Evolutionary conservation across 92 coral and sea anemone genomes (phyloP).

Genomic region (Hydrozoanthus gracilis): DNA sequence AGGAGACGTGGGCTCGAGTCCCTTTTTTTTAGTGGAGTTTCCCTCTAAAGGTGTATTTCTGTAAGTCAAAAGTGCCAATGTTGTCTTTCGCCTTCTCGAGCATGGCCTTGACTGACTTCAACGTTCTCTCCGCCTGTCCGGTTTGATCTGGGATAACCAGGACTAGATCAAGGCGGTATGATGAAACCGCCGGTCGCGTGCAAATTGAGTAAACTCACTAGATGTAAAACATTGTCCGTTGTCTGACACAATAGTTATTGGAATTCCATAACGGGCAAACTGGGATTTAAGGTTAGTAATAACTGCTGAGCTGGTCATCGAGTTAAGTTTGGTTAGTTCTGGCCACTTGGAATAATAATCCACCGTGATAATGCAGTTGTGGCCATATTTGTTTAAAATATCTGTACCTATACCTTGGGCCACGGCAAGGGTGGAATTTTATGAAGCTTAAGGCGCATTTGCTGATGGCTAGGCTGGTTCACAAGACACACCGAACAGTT

Average conservation of each 20-base stretch:
- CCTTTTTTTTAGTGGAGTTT: no score
- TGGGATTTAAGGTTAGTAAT: background rate
- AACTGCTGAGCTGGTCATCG: constrained; percentile 55
- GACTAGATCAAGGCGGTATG: constrained; percentile 6
- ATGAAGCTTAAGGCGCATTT: background rate
- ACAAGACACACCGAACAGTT: background rate
- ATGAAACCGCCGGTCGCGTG: background rate
- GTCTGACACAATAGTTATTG: background rate
- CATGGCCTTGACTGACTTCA: background rate
- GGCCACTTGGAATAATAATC: constrained; percentile 8
- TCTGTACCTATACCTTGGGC: background rate
- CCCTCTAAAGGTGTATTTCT: background rate
- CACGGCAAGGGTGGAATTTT: constrained; percentile 23
- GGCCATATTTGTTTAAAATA: background rate
- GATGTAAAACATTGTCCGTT: background rate
- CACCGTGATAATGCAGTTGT: constrained; percentile 14
- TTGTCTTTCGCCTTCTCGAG: background rate
- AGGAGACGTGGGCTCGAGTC: no score
- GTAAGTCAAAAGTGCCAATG: background rate
- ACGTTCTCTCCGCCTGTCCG: constrained; percentile 5
- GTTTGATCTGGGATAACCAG: constrained; percentile 2
- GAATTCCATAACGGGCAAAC: background rate
- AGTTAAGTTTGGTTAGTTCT: constrained; percentile 31
- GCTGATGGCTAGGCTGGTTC: constrained; percentile 1
- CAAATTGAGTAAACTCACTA: background rate